Conservation (phyloP, 2,888 invertebrate species). For the Thera britannica region DNA sequence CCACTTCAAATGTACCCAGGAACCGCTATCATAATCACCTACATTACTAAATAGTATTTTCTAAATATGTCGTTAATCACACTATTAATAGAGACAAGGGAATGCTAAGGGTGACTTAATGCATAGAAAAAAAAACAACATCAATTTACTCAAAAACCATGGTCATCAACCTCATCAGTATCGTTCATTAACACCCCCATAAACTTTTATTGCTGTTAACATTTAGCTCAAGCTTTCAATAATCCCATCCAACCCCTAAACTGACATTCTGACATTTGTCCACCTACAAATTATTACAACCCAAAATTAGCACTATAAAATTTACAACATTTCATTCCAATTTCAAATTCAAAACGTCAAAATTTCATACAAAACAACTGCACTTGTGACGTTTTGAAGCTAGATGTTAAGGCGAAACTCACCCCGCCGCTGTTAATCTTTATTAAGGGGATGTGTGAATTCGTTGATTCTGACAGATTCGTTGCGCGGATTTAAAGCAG, state of each 20-base stretch:
- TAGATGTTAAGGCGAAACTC: conserved; percentile 48
- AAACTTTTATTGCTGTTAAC: conserved; percentile 39
- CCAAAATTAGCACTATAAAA: conserved; percentile 46
- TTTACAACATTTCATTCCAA: conserved; percentile 35
- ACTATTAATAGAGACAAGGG: too few species aligned
- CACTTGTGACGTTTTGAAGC: conserved; percentile 48
- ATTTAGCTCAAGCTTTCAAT: conserved; percentile 45
- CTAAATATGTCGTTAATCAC: too few species aligned
- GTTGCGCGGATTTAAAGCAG: conserved; percentile 41
- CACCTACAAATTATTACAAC: conserved; percentile 53
- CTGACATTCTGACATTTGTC: conserved; percentile 49
- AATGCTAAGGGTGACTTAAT: too few species aligned
- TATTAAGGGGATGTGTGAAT: conserved; percentile 74
- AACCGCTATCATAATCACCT: too few species aligned
- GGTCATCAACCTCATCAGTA: conserved; percentile 26
- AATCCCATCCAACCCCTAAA: conserved; percentile 50
- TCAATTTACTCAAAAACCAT: conserved; percentile 25
- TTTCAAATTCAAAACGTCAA: conserved; percentile 20
- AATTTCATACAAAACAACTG: conserved; percentile 9
- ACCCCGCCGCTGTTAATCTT: conserved; percentile 71
- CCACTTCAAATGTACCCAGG: too few species aligned
- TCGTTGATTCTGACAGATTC: conserved; percentile 69
- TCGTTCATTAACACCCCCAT: conserved; percentile 26
- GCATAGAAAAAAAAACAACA: conserved; percentile 7
- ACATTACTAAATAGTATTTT: too few species aligned